Evolutionary conservation across 2,113 vertebrate species (phyloP), one percentile per base, ranked within the genome.

Genomic region (Oreochromis tanganicae): DNA sequence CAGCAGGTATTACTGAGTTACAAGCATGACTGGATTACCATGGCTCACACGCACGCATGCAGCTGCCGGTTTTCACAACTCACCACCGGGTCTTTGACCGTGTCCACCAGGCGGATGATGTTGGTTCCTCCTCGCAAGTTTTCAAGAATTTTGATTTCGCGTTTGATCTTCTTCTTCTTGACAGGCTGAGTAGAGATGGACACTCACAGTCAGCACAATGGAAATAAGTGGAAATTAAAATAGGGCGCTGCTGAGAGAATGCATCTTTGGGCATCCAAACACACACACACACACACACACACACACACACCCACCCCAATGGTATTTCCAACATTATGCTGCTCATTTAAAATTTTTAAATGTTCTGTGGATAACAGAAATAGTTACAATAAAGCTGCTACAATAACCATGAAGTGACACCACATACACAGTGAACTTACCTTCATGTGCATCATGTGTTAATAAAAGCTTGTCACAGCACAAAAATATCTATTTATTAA

Each of bases 101-200:
- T 99, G 96, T 99, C 98, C 73, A 99, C 97, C 96, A 99, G 97
- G 19, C 98, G 98, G 95, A 99, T 99, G 94, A 99, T 98, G 97
- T 99, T 99, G 96, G 98, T 99, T 95, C 98, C 98, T 84, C 98
- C 98, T 34, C 98, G 97, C 59, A 99, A 95, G 91, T 99, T 99
- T 95, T 99, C 98, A 96, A 99, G 96, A 93, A 99, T 99, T 95
- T 99, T 99, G 93, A 99, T 99, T 95, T 99, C 98, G 4, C 98
- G 97, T 95, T 99, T 99, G 96, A 99, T 99, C 96, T 99, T 99
- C 97, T 99, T 99, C 97, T 99, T 99, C 96, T 99, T 99, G 94
- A 99, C 98, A 88, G 98, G 98, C 98, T 99, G 96, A 85, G 32
- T 29, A 34, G 19, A 63, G 50, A 21, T 32, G 9, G 9, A 32